These are phyloP conservation scores for Agapornis roseicollis DNA, from an alignment of 2,113 vertebrate genomes.

Conservation along the genomic window DNA sequence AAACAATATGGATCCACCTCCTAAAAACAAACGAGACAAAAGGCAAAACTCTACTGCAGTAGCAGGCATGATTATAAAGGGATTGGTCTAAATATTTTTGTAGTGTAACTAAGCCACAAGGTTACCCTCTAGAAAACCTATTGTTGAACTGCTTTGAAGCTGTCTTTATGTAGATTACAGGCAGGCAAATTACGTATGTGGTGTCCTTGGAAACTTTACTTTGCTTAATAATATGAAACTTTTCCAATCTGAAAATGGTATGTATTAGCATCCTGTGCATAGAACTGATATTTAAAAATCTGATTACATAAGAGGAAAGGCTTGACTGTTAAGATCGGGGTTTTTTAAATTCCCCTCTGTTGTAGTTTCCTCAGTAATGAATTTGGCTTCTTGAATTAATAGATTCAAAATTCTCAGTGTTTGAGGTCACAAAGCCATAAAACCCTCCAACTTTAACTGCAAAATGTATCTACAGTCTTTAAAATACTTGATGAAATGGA, in stretches of 20 bases:
- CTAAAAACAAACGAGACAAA: neutral
- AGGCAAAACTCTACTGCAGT: slow-evolving; percentile 57
- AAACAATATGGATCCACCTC: slow-evolving; percentile 59
- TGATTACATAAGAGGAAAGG: slow-evolving; percentile 6
- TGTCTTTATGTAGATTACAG: slow-evolving; percentile 47
- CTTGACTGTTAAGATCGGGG: neutral
- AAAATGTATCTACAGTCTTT: neutral
- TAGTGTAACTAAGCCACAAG: slow-evolving; percentile 52
- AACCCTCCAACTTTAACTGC: neutral
- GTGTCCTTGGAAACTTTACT: slow-evolving; percentile 21
- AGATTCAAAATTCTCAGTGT: neutral
- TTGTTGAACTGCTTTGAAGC: slow-evolving; percentile 80
- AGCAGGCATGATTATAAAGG: slow-evolving; percentile 75
- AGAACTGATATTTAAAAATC: neutral
- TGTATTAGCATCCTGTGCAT: slow-evolving; percentile 27
- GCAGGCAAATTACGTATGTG: slow-evolving; percentile 16
- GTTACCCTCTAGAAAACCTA: slow-evolving; percentile 76
- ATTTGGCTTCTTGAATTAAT: slow-evolving; percentile 47
- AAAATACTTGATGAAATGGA: neutral
- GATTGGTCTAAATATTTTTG: slow-evolving; percentile 61
- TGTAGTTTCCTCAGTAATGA: neutral
- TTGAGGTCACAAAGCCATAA: slow-evolving; percentile 12
- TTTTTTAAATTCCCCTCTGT: neutral
- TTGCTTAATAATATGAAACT: slow-evolving; percentile 58
- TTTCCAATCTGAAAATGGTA: slow-evolving; percentile 59